phyloP scores from a whole-genome alignment of 2,797 vertebrate genomes.

The Mastacembelus armatus region DNA sequence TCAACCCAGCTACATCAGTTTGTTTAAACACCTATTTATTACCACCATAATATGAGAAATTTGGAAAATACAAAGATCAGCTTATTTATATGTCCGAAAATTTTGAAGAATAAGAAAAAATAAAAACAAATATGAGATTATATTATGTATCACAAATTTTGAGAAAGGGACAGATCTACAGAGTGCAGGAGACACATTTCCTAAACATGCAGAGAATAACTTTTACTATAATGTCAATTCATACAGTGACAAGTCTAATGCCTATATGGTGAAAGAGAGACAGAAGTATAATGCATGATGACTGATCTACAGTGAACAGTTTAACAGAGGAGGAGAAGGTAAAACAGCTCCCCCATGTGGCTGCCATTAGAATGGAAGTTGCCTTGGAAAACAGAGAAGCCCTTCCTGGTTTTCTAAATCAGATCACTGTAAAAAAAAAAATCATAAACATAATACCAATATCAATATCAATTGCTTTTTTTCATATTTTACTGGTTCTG shows the following conservation, averaged over 20 bases:
- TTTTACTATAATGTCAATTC: slow-evolving; percentile 51
- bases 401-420: slow-evolving; percentile 63
- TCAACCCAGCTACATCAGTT: not conserved
- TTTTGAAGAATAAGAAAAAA: slow-evolving; percentile 85
- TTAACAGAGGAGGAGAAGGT: slow-evolving; percentile 45
- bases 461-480: slow-evolving; percentile 18
- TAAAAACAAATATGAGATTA: slow-evolving; percentile 84
- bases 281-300: slow-evolving; percentile 3
- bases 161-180: slow-evolving; percentile 73
- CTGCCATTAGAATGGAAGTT: slow-evolving; percentile 69
- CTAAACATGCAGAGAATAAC: slow-evolving; percentile 70
- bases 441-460: slow-evolving; percentile 25
- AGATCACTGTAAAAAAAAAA: slow-evolving; percentile 50
- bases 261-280: slow-evolving; percentile 43
- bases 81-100: slow-evolving; percentile 85
- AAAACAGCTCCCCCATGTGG: slow-evolving; percentile 73
- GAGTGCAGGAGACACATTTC: slow-evolving; percentile 59
- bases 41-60: slow-evolving; percentile 88
- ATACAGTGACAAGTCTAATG: slow-evolving; percentile 56
- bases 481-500: slow-evolving; percentile 46
- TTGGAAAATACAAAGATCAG: slow-evolving; percentile 89
- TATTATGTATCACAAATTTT: slow-evolving; percentile 82
- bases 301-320: slow-evolving; percentile 41
- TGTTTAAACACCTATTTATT: slow-evolving; percentile 88
- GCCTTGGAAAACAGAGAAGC: slow-evolving; percentile 66